phyloP scores from a whole-genome alignment of 2,888 invertebrate genomes.

The Holacanthella duospinosa region DNA sequence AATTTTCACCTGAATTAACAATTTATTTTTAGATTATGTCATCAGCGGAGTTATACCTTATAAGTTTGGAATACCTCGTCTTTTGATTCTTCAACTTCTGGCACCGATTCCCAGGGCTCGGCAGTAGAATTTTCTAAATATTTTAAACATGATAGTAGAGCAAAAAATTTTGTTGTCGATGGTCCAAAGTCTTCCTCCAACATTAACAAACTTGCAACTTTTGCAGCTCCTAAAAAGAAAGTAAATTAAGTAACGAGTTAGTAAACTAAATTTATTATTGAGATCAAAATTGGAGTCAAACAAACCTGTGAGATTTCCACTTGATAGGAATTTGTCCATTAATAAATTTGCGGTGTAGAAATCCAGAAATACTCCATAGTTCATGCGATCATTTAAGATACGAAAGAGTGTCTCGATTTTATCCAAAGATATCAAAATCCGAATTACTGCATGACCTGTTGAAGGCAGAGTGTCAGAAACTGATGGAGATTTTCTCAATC shows the following conservation, averaged over 20 bases:
- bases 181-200: constrained; percentile 75
- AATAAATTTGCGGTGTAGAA: constrained; percentile 64
- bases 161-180: constrained; percentile 56
- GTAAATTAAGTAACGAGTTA: background rate
- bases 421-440: constrained; percentile 44
- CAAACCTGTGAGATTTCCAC: constrained; percentile 50
- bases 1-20: constrained; percentile 41
- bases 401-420: constrained; percentile 56
- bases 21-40: background rate
- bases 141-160: constrained; percentile 63
- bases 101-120: constrained; percentile 43
- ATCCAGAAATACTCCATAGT: constrained; percentile 88
- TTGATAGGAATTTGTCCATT: constrained; percentile 64
- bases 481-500: constrained; percentile 60
- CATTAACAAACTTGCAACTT: constrained; percentile 68
- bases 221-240: constrained; percentile 54
- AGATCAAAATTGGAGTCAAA: constrained; percentile 5
- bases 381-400: constrained; percentile 66
- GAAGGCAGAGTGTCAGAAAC: constrained; percentile 62
- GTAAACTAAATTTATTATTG: background rate
- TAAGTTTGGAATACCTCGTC: constrained; percentile 21
- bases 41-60: constrained; percentile 17
- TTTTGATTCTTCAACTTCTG: constrained; percentile 39
- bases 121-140: constrained; percentile 50
- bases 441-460: constrained; percentile 68